Base-by-base conservation (phyloP, 2,113 vertebrate species). In the Cebidichthys violaceus region DNA sequence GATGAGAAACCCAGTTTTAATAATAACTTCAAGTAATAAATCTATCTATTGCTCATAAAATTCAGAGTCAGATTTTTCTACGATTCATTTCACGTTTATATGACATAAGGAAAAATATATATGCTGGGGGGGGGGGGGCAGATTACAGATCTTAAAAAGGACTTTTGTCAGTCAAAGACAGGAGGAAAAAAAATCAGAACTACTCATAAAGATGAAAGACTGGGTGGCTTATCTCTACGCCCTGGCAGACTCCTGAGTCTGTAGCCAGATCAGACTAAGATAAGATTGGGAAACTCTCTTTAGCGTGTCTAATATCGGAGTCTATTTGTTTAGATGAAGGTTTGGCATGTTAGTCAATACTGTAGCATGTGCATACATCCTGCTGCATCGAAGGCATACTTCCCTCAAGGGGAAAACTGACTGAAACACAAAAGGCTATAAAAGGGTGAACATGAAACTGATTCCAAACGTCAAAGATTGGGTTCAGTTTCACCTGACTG, bases 11-110 rank as follows among this genome's bases (percentile, higher is more conserved):
- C 27, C 18, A 24, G 13, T 59, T 75, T 75, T 77, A 69, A 69
- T 70, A 47, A 86, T 52, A 76, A 59, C 67, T 14, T 65, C 9
- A 9, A 27, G 68, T 75, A 33, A 86, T 86, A 88, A 82, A 75
- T 89, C 14, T 59, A 10, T 68, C 47, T 81, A 8, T 35, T 77
- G 17, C 41, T 79, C 27, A 81, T 76, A 71, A 77, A 81, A 80
- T 66, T 43, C 11, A 18, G 59, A 55, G 18, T 69, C 43, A 22
- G 27, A 11, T 24, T 43, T 57, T 14, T 57, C 17, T 24, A 14
- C 43, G 52, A 20, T 39, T 68, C 43, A 72, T 50, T 37, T 64
- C 1, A 27, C 5, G 8, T 81, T 80, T 60, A 79, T 77, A 29
- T 68, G 43, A 64, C 59, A 68, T 35, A 2, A 31, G 13, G 10